These are phyloP conservation scores for Drosophila peninsularis DNA, from an alignment of 2,888 invertebrate genomes.

Conservation along the genomic window DNA sequence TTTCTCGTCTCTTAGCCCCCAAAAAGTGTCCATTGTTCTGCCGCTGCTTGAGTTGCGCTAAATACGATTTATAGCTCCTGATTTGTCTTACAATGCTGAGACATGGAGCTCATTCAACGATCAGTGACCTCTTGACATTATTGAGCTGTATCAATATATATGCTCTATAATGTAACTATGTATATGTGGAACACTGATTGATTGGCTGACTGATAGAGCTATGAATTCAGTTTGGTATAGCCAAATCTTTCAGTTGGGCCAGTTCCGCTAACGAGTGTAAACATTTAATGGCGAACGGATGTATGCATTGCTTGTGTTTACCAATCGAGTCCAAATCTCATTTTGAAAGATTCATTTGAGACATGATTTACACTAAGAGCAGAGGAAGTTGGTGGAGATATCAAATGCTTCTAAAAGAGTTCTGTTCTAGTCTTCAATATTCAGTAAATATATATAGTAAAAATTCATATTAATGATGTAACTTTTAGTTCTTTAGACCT, in stretches of 20 bases:
- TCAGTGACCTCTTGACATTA: slow-evolving; percentile 56
- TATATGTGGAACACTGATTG: not conserved
- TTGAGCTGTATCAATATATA: not conserved
- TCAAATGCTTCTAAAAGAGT: too few species aligned
- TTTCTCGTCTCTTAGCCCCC: slow-evolving; percentile 7
- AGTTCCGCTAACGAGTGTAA: not conserved
- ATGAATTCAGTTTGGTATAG: not conserved
- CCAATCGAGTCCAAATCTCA: not conserved
- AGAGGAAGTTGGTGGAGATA: too few species aligned
- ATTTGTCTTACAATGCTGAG: slow-evolving; percentile 47
- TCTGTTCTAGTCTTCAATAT: too few species aligned
- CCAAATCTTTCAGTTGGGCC: not conserved
- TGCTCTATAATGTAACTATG: not conserved
- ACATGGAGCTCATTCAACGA: slow-evolving; percentile 63
- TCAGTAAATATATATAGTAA: too few species aligned
- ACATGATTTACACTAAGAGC: not conserved
- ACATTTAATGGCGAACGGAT: not conserved
- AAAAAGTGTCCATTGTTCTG: slow-evolving; percentile 49
- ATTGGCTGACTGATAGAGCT: not conserved
- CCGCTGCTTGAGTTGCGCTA: slow-evolving; percentile 33
- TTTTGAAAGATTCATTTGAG: not conserved
- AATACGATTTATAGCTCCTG: slow-evolving; percentile 63
- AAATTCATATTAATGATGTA: not conserved
- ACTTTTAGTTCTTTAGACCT: not conserved
- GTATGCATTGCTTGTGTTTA: not conserved